phyloP scores from a whole-genome alignment of 2,113 vertebrate species.

The Megaptera novaeangliae region DNA sequence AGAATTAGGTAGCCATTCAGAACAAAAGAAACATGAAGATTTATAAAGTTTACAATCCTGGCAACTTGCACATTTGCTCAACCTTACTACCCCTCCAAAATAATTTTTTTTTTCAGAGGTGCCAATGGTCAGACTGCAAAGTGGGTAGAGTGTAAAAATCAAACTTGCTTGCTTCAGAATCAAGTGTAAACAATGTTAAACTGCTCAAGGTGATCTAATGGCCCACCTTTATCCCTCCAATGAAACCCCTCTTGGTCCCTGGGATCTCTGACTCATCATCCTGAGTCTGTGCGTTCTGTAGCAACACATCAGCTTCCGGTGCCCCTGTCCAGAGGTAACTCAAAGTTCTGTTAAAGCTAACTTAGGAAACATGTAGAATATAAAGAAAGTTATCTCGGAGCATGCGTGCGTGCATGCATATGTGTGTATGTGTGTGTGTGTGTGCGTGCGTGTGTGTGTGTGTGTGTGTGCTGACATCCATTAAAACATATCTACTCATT shows the following conservation, averaged over 20 bases:
- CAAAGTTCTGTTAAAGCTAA: conserved; percentile 3
- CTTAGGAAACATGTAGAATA: background rate
- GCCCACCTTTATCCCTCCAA: background rate
- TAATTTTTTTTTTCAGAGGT: background rate
- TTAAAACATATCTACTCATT: conserved; percentile 26
- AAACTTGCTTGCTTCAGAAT: background rate
- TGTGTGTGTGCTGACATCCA: background rate
- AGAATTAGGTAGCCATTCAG: background rate
- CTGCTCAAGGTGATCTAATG: background rate
- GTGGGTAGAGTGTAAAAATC: background rate
- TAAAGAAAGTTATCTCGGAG: background rate
- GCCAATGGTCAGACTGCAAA: background rate
- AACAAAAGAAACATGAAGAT: background rate
- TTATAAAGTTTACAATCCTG: background rate
- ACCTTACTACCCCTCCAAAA: background rate
- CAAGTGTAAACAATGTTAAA: background rate
- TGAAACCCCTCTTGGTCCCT: background rate
- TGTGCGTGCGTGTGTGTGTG: background rate
- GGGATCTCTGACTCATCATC: no score
- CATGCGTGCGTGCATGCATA: rapidly evolving
- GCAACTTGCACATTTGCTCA: background rate
- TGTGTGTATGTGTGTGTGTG: no score
- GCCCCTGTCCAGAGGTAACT: background rate
- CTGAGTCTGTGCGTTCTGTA: background rate
- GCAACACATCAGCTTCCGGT: rapidly evolving